These are phyloP conservation scores for Drosophila robusta DNA, from an alignment of 2,888 invertebrate genomes.

Conservation along the genomic window DNA sequence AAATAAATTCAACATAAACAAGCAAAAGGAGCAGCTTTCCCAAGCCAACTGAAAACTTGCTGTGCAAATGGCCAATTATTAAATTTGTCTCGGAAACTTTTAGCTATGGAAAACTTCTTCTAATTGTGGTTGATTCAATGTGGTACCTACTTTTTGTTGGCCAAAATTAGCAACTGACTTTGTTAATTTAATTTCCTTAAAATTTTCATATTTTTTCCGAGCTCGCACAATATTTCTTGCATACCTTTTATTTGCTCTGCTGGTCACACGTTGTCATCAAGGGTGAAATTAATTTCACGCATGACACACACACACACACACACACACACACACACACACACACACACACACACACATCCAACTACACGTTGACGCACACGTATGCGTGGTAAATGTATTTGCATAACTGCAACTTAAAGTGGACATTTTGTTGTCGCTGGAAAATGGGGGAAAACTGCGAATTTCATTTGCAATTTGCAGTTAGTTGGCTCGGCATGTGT, in stretches of 20 bases:
- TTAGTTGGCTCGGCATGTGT: constrained; percentile 8
- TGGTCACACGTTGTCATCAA: constrained; percentile 15
- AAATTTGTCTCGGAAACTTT: constrained; percentile 40
- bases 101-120: constrained; percentile 6
- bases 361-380: not conserved
- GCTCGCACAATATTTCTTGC: not conserved
- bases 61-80: constrained; percentile 30
- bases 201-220: not conserved
- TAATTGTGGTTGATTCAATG: not conserved
- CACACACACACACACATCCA: not conserved
- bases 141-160: not conserved
- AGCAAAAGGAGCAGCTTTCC: not conserved
- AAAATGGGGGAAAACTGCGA: constrained; percentile 43
- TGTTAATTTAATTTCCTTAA: constrained; percentile 12
- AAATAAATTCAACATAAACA: constrained; percentile 41
- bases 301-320: not conserved
- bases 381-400: constrained; percentile 48
- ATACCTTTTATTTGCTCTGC: constrained; percentile 13
- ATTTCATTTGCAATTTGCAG: constrained; percentile 54
- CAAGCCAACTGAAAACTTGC: constrained; percentile 30
- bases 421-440: constrained; percentile 25
- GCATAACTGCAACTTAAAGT: constrained; percentile 54
- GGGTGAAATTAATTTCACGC: constrained; percentile 12
- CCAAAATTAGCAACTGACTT: constrained; percentile 5
- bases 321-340: not conserved